phyloP scores from a whole-genome alignment of 2,797 vertebrate genomes.

The Mus minutoides region DNA sequence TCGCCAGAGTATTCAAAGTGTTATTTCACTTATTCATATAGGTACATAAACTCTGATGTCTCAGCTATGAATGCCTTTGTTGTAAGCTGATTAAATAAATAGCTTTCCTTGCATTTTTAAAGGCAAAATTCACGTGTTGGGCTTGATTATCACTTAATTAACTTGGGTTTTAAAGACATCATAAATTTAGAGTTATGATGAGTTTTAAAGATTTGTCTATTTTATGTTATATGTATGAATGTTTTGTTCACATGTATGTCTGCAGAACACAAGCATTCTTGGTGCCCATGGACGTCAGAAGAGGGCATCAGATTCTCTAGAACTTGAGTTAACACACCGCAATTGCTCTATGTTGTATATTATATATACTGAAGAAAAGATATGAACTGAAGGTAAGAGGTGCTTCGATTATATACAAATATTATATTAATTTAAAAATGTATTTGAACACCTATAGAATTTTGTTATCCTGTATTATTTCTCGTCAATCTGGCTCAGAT shows the following conservation, averaged over 20 bases:
- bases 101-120: conserved; percentile 20
- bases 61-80: conserved; percentile 19
- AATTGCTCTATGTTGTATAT: background rate
- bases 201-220: background rate
- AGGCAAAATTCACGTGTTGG: background rate
- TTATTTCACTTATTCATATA: background rate
- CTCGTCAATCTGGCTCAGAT: background rate
- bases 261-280: background rate
- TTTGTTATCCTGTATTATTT: background rate
- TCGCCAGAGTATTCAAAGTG: background rate
- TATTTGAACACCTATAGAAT: background rate
- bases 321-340: background rate
- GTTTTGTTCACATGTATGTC: background rate
- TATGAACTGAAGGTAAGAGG: background rate
- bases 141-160: conserved; percentile 53
- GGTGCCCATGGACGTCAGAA: background rate
- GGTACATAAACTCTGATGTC: conserved; percentile 35
- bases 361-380: background rate
- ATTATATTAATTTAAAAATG: background rate
- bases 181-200: background rate
- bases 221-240: background rate
- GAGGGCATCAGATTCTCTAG: background rate
- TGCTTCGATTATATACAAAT: background rate
- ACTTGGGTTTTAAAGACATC: conserved; percentile 33
- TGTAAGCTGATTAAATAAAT: conserved; percentile 48